Base-by-base conservation (phyloP, 2,888 invertebrate species). In the Erebia palarica region DNA sequence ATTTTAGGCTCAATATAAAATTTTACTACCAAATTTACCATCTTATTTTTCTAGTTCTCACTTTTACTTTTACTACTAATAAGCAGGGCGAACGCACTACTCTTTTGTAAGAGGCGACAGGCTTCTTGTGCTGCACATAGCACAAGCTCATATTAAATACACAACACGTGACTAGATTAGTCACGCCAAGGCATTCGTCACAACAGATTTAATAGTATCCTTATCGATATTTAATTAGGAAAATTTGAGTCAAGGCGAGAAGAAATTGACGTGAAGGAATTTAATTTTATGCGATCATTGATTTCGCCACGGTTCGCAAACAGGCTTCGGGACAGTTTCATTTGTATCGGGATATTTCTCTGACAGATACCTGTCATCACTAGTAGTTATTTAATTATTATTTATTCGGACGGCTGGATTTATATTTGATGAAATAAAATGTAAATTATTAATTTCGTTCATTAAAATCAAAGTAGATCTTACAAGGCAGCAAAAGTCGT, bases 271-370 rank as follows among this genome's bases (percentile, higher is more conserved):
- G 77, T 78, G 73, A 74, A 70, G 78, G 83, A 86, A 87, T 87
- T 84, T 83, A 84, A 87, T 87, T 85, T 84, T 77, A 78, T 27
- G 79, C 80, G 80, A 83, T 82, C 84, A 84, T 84, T 84, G 83
- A 83, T 84, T 84, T 79, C 79, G 82, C 84, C 81, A 82, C 78
- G 77, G 77, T 78, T 71, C 71, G 80, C 82, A 84, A 86, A 86
- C 81, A 86, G 78, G 78, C 78, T 80, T 78, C 76, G 73, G 78
- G 79, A 75, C 79, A 77, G 77, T 84, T 82, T 81, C 78, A 83
- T 84, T 85, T 80, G 79, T 80, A 76, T 75, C 75, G 76, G 74
- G 74, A 75, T 80, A 75, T 80, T 82, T 76, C 77, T 79, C 78
- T 81, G 78, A 77, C 73, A 75, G 70, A 74, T 70, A 70, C 70